A percentile compares a stretch with the other conserved stretches of the same genome.
These are phyloP conservation scores for Dromococcyx pavoninus DNA, from an alignment of 2,797 vertebrate species.

Conservation along the genomic window DNA sequence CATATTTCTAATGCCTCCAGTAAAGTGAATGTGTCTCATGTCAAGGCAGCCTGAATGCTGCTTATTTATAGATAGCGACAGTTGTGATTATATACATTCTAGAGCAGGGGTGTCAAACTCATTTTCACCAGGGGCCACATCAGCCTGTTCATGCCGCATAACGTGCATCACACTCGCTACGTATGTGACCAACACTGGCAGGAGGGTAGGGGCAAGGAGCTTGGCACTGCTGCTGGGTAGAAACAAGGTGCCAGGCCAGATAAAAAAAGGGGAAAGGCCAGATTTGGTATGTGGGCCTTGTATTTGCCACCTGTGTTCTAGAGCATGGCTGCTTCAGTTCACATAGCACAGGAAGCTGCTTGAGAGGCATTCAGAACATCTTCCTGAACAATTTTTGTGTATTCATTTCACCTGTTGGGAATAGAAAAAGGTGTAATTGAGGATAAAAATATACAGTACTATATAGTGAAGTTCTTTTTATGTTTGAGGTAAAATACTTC, in stretches of 20 bases:
- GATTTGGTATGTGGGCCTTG: too few relatives aligned
- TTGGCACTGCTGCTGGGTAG: too few relatives aligned
- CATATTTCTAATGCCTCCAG: not conserved
- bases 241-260: too few relatives aligned
- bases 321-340: not conserved
- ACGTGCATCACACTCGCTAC: too few relatives aligned
- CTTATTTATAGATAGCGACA: not conserved
- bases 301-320: too few relatives aligned
- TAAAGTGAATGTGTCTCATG: not conserved
- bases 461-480: not conserved
- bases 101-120: too few relatives aligned
- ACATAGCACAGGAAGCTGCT: not conserved
- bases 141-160: too few relatives aligned
- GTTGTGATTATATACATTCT: not conserved
- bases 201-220: too few relatives aligned
- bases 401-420: not conserved
- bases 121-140: too few relatives aligned
- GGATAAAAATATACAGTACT: not conserved
- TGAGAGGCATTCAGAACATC: not conserved
- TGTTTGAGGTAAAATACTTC: not conserved
- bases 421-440: not conserved
- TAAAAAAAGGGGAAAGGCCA: too few relatives aligned
- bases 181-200: too few relatives aligned
- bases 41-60: not conserved
- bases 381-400: not conserved